Base-by-base conservation (phyloP, 2,888 invertebrate genomes). In the Stenchaetothrips biformis region DNA sequence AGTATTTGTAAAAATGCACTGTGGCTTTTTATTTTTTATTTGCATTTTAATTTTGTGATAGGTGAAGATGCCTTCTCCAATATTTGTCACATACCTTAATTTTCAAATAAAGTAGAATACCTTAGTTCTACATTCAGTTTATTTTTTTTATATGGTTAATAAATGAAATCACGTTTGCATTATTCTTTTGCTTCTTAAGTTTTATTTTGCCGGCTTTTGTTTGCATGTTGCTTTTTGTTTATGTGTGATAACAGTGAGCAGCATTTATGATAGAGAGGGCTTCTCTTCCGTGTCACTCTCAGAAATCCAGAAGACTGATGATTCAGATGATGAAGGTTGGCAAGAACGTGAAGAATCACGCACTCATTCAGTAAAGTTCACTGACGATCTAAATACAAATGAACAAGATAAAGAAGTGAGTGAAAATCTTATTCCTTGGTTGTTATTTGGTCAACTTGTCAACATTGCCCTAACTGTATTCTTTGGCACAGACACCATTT, bases 321-420 rank as follows among this genome's bases (percentile, higher is more conserved):
- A 91, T 84, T 89, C 91, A 0, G 92, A 92, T 84, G 91, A 91
- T 82, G 92, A 92, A 83, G 90, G 90, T 82, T 95, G 94, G 93
- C 92, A 94, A 87, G 94, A 94, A 84, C 91, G 92, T 83, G 95
- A 95, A 86, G 93, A 93, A 4, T 94, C 94, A 48, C 89, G 95
- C 84, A 94, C 93, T 80, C 94, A 95, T 86, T 94, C 95, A 25
- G 97, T 97, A 85, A 96, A 96, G 88, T 95, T 95, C 88, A 92
- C 92, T 80, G 94, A 94, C 86, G 92, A 93, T 81, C 90, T 92
- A 81, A 90, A 90, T 62, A 90, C 90, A 84, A 89, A 90, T 49
- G 91, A 90, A 85, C 90, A 90, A 86, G 91, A 91, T 89, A 88
- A 88, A 88, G 89, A 89, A 89, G 89, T 89, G 87, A 89, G 89